Evolutionary conservation across 2,888 invertebrate genomes (phyloP), one percentile per base, ranked within the genome.

Genomic region (Adelognathus sp.): DNA sequence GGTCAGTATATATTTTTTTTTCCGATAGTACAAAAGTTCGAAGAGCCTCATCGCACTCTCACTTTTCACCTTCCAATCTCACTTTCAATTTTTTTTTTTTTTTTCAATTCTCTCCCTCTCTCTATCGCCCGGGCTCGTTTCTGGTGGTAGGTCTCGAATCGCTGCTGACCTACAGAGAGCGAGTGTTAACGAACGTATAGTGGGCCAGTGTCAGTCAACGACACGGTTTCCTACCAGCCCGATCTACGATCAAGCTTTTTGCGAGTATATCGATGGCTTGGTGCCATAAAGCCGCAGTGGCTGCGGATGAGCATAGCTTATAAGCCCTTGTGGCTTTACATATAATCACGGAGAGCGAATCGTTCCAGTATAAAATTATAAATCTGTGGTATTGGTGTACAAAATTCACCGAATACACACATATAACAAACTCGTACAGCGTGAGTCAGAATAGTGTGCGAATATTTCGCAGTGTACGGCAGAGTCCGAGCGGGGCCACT

Each of bases 191-290:
- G 85, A 76, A 87, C 86, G 83, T 80, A 85, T 85, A 86, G 86
- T 89, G 85, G 89, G 87, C 87, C 89, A 89, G 84, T 88, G 88
- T 88, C 88, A 88, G 87, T 86, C 87, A 87, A 86, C 83, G 86
- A 84, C 87, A 87, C 82, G 81, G 82, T 75, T 80, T 71, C 66
- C 76, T 36, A 52, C 60, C 36, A 46, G 52, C 7, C 41, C 29
- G 18, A 11, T 11, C 67, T 21, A 18, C 29, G 11, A 39, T 41
- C 6, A 39, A 24, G 9, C 27, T 21, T 54, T 56, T 50, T 33
- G 18, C 71, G 52, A 33, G 39, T 69, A 14, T 33, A 46, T n/a
- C 18, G 14, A 18, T 31, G 14, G 24, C 16, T 27, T 67, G 29
- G 11, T 6, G 9, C 18, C 18, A 9, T 41, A 24, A 27, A n/a